Base-by-base conservation (phyloP, 2,888 invertebrate species). In the Hipparchia sbordonii region DNA sequence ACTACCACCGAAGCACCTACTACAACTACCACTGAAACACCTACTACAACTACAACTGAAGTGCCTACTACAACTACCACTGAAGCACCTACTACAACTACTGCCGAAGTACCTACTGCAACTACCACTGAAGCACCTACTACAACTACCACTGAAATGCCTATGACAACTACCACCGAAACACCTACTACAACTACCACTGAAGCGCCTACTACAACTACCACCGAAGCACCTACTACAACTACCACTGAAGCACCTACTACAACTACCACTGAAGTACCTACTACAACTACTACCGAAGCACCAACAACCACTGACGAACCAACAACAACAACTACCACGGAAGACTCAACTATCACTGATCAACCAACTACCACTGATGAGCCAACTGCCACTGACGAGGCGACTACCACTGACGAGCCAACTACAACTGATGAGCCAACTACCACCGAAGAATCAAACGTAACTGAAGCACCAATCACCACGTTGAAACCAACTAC, bases 1-100 rank as follows among this genome's bases (percentile, higher is more conserved):
- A 23, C 67, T 45, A 72, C 68, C 2, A 73, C 67, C 2, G 52
- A 67, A 9, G 67, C 12, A 9, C 12, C 63, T 33, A 68, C 60
- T 1, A 51, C 61, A 4, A 23, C 65, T 45, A 72, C 56, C n/a
- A 67, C 71, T 23, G 69, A 69, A 57, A 7, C 39, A 10, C 33
- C 59, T 9, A 60, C 51, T 46, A 59, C 71, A 54, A 72, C 70
- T 23, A 72, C 76, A 7, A 75, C 75, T 2, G 69, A 68, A 46
- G 39, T 51, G 10, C 46, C 71, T 45, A 39, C n/a, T 13, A 72
- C 46, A 23, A 72, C 56, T 8, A 54, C 51, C 7, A 56, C 48
- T 62, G 69, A 67, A 57, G 56, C 1, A 39, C 60, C 73, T 5
- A 74, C 68, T n/a, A 69, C 70, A 45, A 70, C 69, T 39, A 63